Conservation (phyloP, 2,797 vertebrate species). For the Macroramphosus scolopax region DNA sequence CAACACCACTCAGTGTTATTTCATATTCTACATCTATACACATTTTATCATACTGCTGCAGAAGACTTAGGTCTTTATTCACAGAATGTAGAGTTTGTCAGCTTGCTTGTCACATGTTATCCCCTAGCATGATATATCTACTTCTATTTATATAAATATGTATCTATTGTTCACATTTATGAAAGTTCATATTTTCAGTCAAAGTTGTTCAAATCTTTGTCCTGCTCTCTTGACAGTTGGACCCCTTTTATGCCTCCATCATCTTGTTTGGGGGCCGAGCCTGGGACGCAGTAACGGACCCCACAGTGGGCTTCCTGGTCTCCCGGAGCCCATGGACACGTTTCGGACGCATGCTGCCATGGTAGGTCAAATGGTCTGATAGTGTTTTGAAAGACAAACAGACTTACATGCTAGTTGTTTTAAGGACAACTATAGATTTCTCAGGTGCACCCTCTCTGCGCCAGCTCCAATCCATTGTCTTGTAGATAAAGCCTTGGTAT, state of each 20-base stretch:
- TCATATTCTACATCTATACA: neutral
- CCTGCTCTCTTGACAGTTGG: slow-evolving; percentile 73
- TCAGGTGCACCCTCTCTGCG: too few species aligned
- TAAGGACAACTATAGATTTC: too few species aligned
- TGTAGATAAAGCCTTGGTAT: too few species aligned
- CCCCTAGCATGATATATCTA: too few species aligned
- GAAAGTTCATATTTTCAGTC: too few species aligned
- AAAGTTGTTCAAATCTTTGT: too few species aligned
- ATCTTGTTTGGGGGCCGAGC: slow-evolving; percentile 93
- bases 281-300: slow-evolving; percentile 96
- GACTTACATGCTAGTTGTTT: neutral
- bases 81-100: neutral
- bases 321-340: slow-evolving; percentile 90
- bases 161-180: too few species aligned
- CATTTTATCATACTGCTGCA: neutral
- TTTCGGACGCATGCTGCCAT: slow-evolving; percentile 92
- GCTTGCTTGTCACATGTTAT: neutral
- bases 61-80: neutral
- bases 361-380: slow-evolving; percentile 87
- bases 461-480: too few species aligned
- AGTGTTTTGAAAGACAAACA: too few species aligned
- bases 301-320: slow-evolving; percentile 92
- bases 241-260: slow-evolving; percentile 92
- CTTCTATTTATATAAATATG: too few species aligned
- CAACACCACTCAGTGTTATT: too few species aligned